Conservation (phyloP, 2,888 invertebrate species). For the Abrostola triplasia region DNA sequence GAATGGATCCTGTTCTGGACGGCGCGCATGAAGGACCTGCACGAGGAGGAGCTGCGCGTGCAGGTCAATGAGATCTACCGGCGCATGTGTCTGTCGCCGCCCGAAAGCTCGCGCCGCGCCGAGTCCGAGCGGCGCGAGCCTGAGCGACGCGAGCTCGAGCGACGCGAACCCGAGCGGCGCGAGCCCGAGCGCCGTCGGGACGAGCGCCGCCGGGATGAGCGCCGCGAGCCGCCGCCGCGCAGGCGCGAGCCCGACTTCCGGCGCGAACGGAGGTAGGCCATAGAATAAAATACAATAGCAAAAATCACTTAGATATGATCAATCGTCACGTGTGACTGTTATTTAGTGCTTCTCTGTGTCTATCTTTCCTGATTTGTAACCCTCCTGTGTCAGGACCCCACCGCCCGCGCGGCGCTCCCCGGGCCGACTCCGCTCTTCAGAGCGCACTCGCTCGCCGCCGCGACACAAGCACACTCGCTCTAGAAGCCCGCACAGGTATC, state of each 20-base stretch:
- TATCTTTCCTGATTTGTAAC: neutral
- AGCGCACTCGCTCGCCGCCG: slow-evolving; percentile 33
- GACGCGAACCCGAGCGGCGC: slow-evolving; percentile 40
- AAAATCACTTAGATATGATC: no score
- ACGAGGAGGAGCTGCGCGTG: slow-evolving; percentile 90
- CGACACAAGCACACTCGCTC: slow-evolving; percentile 55
- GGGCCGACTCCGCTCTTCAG: slow-evolving; percentile 28
- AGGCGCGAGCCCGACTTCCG: slow-evolving; percentile 21
- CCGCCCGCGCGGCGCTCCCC: slow-evolving; percentile 19
- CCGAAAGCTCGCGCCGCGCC: slow-evolving; percentile 48
- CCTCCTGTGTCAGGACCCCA: neutral
- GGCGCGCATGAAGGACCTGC: slow-evolving; percentile 93
- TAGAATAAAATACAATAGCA: no score
- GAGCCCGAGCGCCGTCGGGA: slow-evolving; percentile 30
- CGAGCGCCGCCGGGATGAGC: slow-evolving; percentile 19
- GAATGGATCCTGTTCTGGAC: slow-evolving; percentile 97
- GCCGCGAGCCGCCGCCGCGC: slow-evolving; percentile 30
- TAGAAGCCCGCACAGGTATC: slow-evolving; percentile 69
- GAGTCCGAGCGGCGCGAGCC: slow-evolving; percentile 25
- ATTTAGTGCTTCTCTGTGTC: no score
- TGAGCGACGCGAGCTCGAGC: slow-evolving; percentile 28
- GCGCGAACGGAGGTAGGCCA: slow-evolving; percentile 11
- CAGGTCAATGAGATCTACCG: slow-evolving; percentile 91
- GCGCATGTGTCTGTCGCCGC: slow-evolving; percentile 85
- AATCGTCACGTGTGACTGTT: no score